Evolutionary conservation across 2,797 vertebrate genomes (phyloP).

Genomic region (Tarsius wallacei): DNA sequence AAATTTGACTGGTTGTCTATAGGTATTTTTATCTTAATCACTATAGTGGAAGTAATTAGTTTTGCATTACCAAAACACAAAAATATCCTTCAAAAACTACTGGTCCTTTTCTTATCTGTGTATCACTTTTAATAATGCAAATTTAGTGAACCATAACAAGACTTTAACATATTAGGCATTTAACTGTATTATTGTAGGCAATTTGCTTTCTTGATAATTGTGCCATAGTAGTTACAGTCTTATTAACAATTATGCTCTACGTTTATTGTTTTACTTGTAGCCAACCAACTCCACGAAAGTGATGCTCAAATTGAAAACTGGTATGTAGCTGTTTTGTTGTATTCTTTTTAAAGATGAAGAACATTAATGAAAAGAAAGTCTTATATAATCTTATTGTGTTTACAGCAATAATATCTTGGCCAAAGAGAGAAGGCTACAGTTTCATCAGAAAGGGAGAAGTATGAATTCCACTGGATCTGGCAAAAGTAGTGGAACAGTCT

Average conservation of each 20-base stretch:
- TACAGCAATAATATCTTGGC: slow-evolving; percentile 93
- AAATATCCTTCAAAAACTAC: not conserved
- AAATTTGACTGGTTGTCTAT: slow-evolving; percentile 42
- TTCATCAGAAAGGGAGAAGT: slow-evolving; percentile 96
- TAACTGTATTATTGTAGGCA: not conserved
- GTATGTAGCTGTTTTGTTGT: slow-evolving; percentile 90
- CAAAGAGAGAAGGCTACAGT: slow-evolving; percentile 95
- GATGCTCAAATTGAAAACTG: slow-evolving; percentile 92
- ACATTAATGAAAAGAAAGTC: slow-evolving; percentile 52
- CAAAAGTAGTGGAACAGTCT: slow-evolving; percentile 97
- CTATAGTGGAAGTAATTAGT: not conserved
- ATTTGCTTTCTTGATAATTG: slow-evolving; percentile 63
- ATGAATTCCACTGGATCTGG: slow-evolving; percentile 99
- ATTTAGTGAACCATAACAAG: slow-evolving; percentile 71
- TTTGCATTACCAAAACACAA: slow-evolving; percentile 48
- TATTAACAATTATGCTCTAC: slow-evolving; percentile 58
- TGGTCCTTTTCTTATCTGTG: slow-evolving; percentile 64
- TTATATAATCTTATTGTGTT: slow-evolving; percentile 82
- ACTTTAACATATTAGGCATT: slow-evolving; percentile 33
- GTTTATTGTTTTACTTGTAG: slow-evolving; percentile 90
- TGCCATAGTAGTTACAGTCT: not conserved
- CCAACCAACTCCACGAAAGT: slow-evolving; percentile 95
- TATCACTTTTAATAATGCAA: slow-evolving; percentile 31
- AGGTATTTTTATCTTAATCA: slow-evolving; percentile 51
- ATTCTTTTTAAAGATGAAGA: slow-evolving; percentile 65